Evolutionary conservation across 2,113 vertebrate genomes (phyloP).

Genomic region (Halichoerus grypus): DNA sequence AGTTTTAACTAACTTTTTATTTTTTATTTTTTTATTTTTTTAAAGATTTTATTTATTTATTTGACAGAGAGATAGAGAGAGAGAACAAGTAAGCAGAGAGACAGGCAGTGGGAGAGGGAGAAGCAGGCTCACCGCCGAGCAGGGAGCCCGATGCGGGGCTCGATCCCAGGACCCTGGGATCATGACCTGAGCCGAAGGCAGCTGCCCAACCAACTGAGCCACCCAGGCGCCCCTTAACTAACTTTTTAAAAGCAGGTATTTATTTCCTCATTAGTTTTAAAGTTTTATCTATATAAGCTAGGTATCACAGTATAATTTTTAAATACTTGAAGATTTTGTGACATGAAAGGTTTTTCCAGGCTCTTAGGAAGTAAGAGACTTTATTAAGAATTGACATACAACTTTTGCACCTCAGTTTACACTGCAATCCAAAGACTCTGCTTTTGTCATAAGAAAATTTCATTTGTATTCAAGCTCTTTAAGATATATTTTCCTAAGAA

Average conservation of each 20-base stretch:
- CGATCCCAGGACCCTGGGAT: too few relatives aligned
- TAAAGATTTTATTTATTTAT: too few relatives aligned
- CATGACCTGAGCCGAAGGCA: too few relatives aligned
- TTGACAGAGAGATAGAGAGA: too few relatives aligned
- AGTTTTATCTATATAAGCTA: neutral
- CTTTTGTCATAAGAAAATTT: conserved; percentile 56
- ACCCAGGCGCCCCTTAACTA: neutral
- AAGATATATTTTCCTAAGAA: conserved; percentile 76
- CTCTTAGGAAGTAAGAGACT: neutral
- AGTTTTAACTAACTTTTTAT: neutral
- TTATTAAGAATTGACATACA: neutral
- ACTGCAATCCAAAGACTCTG: neutral
- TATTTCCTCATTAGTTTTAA: neutral
- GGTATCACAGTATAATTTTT: neutral
- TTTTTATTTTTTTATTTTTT: too few relatives aligned
- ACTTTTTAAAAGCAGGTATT: neutral
- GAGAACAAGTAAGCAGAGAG: too few relatives aligned
- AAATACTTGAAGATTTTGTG: neutral
- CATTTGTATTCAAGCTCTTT: conserved; percentile 64
- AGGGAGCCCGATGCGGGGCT: too few relatives aligned
- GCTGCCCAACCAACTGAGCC: too few relatives aligned
- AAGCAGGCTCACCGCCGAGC: too few relatives aligned
- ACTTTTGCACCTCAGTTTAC: neutral
- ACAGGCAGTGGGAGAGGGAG: too few relatives aligned
- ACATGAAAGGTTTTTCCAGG: neutral